Conservation (phyloP, 2,113 vertebrate species). For the Dipodomys ordii region DNA sequence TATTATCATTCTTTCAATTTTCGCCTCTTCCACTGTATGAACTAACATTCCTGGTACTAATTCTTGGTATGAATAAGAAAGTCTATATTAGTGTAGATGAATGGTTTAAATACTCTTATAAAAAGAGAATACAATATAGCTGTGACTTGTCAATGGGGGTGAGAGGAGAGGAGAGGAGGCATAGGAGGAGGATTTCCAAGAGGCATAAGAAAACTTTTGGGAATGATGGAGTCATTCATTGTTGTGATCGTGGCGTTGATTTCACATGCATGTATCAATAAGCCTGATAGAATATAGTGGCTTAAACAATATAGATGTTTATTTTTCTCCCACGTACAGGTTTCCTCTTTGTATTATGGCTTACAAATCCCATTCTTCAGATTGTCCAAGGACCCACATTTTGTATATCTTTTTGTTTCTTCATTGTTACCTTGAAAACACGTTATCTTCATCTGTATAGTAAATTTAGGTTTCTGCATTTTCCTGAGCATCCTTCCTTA, state of each 20-base stretch:
- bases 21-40: neutral
- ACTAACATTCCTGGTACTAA: neutral
- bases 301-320: neutral
- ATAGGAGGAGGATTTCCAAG: neutral
- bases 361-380: neutral
- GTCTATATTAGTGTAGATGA: neutral
- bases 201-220: neutral
- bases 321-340: neutral
- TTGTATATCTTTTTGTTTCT: neutral
- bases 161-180: fast-evolving
- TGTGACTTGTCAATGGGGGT: too few relatives aligned
- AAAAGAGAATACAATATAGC: neutral
- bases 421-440: neutral
- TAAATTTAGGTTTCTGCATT: neutral
- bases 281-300: neutral
- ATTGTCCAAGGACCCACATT: neutral
- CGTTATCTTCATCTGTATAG: neutral
- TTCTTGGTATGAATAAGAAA: neutral
- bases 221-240: neutral
- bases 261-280: neutral
- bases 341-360: neutral
- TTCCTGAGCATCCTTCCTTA: neutral
- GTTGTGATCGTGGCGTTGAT: neutral
- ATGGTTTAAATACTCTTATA: neutral
- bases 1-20: neutral